Base-by-base conservation (phyloP, 2,113 vertebrate genomes). In the Chaetodon trifascialis region DNA sequence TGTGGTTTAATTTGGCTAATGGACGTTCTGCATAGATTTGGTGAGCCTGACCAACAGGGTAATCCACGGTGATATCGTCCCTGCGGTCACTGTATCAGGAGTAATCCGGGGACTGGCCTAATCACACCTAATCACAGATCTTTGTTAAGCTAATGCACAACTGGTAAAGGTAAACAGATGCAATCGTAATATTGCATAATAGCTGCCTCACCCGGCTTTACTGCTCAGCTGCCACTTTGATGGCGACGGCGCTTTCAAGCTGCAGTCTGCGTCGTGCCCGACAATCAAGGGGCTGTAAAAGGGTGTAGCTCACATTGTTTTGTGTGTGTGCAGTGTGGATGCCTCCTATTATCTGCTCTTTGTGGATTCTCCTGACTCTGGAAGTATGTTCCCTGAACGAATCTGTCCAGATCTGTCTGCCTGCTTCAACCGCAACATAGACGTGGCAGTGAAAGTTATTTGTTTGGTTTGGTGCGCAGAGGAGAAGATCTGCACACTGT, bases 1-100 rank as follows among this genome's bases (percentile, higher is more conserved):
- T 70, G 56, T 78, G 30, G 30, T 86, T 79, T 83, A 70, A 87
- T 89, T 82, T 83, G 62, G 63, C 67, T 76, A 86, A 90, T 82
- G 84, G 76, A 79, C 19, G 66, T 10, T 56, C 9, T 38, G 73
- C 71, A 8, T 40, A 40, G 38, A 8, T 40, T 40, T 4, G n/a
- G 51, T 73, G 49, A 11, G 56, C 36, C 59, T 34, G 46, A 69
- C 11, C 60, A 25, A 42, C 25, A 23, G 56, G 17, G 59, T 87
- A 85, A 87, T 82, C 88, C 72, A 16, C 19, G 52, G 34, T 17
- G 80, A 66, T 74, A 51, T 71, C 34, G 65, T 78, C 79, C 55
- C 36, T 0, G 30, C 5, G 23, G 40, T 75, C 65, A 62, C 34
- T 4, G 66, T 68, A 73, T 83, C 77, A 11, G 78, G 12, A 68